Evolutionary conservation across 2,113 vertebrate species (phyloP), one percentile per base, ranked within the genome.

Genomic region (Lepisosteus osseus): DNA sequence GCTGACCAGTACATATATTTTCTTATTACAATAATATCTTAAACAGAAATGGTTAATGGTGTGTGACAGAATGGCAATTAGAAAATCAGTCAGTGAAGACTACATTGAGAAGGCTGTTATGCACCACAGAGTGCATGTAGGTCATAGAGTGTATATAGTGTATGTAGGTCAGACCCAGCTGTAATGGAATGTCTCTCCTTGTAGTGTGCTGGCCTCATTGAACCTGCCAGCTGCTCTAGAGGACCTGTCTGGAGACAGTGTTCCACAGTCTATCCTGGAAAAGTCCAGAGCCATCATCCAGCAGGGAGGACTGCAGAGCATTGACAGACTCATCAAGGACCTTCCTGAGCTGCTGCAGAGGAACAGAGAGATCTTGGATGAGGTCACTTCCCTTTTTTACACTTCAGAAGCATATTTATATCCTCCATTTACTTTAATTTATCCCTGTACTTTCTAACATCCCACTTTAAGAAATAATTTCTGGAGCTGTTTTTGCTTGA

Each of bases 181-280:
- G 29, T 65, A 41, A 41, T 41, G 62, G 3, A 5, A 67, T 40
- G 9, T 75, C 63, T 43, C 7, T 54, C 66, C 65, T 80, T 71
- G 43, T 78, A 97, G 97, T 71, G 95, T 98, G 41, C 84, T 99
- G 87, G 97, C 97, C 2, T 99, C 97, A 51, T 90, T 99, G 61
- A 99, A 99, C 83, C 94, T 99, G 74, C 97, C 97, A 61, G 97
- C 97, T 72, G 97, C 97, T 51, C 90, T 99, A 0, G 97, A 99
- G 87, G 97, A 99, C 57, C 86, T 99, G 29, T 98, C 97, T 69
- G 97, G 97, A 65, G 96, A 99, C 79, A 94, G 94, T 0, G 89
- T 99, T 77, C 97, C 97, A 80, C 95, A 95, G 81, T 99, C 97
- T 74, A 98, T 99, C 81, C 79, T 94, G 79, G 95, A 95, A 66